These are phyloP conservation scores for Seriola dumerili DNA, from an alignment of 2,113 vertebrate genomes.

Conservation along the genomic window DNA sequence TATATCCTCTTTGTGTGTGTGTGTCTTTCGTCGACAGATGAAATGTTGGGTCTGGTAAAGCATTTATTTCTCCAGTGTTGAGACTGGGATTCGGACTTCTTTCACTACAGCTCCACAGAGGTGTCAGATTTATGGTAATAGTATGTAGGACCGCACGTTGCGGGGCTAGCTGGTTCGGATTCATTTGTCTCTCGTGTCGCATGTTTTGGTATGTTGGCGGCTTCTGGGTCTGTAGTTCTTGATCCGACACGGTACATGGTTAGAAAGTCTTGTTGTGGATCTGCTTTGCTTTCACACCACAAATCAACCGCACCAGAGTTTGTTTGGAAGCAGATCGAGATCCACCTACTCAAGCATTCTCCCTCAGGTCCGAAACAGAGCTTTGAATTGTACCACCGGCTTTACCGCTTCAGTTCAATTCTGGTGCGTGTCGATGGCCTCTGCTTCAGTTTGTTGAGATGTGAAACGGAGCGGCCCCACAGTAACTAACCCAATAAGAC, in stretches of 20 bases:
- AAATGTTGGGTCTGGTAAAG: constrained; percentile 42
- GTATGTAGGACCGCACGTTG: background rate
- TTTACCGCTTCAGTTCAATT: background rate
- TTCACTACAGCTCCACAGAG: constrained; percentile 10
- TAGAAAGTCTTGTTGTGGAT: background rate
- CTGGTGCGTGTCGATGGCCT: background rate
- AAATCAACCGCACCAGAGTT: too few species aligned
- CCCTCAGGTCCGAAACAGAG: background rate
- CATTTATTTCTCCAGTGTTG: constrained; percentile 14
- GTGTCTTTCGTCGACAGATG: background rate
- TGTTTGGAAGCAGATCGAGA: too few species aligned
- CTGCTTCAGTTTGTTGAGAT: too few species aligned
- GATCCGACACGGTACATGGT: background rate
- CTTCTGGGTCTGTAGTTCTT: background rate
- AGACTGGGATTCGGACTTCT: constrained; percentile 7
- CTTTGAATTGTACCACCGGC: background rate
- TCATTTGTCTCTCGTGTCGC: background rate
- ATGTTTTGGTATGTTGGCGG: background rate
- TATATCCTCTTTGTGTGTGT: background rate
- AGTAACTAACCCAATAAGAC: too few species aligned
- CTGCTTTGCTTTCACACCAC: too few species aligned
- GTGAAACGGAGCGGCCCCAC: too few species aligned
- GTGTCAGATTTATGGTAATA: constrained; percentile 38
- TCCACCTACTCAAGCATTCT: background rate
- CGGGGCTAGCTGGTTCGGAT: constrained; percentile 26